Base-by-base conservation (phyloP, 2,888 invertebrate genomes). In the Trachelus tabidus region DNA sequence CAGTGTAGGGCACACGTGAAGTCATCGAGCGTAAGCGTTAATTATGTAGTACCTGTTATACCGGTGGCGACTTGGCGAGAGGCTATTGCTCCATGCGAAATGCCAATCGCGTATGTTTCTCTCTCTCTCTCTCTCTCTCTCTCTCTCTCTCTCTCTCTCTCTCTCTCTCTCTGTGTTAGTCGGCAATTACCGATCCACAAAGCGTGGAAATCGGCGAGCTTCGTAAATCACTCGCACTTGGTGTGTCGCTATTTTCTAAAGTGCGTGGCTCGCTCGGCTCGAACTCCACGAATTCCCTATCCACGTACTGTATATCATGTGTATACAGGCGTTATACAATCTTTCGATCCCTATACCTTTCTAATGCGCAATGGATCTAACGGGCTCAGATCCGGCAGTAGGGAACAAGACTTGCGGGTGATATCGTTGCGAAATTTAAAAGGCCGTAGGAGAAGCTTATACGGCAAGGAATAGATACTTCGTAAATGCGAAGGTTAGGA, bases 61-160 rank as follows among this genome's bases (percentile, higher is more conserved):
- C 71, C 31, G 40, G 40, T 56, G 40, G 40, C 40, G 33, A 71
- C 71, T 31, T 71, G 30, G 71, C 71, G 31, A 31, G 71, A 31
- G 31, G 30, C 71, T 71, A 71, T 33, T 77, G 79, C 73, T 76
- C 69, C 79, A 82, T 81, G 82, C 81, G 83, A 84, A 87, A 86
- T 86, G 84, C 87, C 86, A 81, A 85, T 84, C 83, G 83, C 82
- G 79, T 80, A 81, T 84, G 23, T 23, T 56, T 71, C 31, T 78
- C 69, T 71, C 35, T 82, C 75, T 79, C 79, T 34, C 15, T 77
- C 79, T 78, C 76, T 76, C 34, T 79, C 77, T 73, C 77, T 78
- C 69, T 69, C 40, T 81, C 75, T 79, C 79, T 34, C 15, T 71
- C 23, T 69, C 69, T 73, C 79, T 81, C 75, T 79, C 79, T 34